phyloP scores from a whole-genome alignment of 2,797 vertebrate species.

The Diplodus sargus region DNA sequence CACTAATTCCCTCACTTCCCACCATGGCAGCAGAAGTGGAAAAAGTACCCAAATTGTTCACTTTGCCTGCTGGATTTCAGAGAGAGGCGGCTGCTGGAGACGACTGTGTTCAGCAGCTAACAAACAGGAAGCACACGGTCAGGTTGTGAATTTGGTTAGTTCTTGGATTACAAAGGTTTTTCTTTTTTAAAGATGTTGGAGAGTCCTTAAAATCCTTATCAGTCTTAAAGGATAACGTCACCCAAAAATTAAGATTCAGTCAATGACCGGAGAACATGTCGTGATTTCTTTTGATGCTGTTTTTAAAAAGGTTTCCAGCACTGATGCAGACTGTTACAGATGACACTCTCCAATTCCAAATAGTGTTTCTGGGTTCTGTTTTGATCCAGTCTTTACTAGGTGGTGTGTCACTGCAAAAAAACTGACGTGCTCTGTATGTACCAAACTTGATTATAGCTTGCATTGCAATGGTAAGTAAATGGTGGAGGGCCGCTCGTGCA shows the following conservation, averaged over 20 bases:
- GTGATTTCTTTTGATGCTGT: too few species aligned
- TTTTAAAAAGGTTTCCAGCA: not conserved
- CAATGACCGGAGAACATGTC: too few species aligned
- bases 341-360: not conserved
- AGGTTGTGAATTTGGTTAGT: not conserved
- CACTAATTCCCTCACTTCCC: not conserved
- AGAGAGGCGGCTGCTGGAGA: not conserved
- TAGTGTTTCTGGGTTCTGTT: conserved; percentile 1
- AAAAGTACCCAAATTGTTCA: not conserved
- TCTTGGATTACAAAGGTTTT: not conserved
- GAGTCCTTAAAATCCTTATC: not conserved
- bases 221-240: too few species aligned
- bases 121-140: not conserved
- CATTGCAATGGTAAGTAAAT: conserved; percentile 28
- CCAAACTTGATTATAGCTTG: conserved; percentile 19
- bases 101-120: not conserved
- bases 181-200: too few species aligned
- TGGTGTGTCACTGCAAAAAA: not conserved
- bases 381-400: not conserved
- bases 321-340: not conserved
- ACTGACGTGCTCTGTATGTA: not conserved
- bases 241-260: too few species aligned
- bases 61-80: not conserved
- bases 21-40: not conserved
- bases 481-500: conserved; percentile 3